phyloP scores from a whole-genome alignment of 2,113 vertebrate species.

The Delphinus delphis region DNA sequence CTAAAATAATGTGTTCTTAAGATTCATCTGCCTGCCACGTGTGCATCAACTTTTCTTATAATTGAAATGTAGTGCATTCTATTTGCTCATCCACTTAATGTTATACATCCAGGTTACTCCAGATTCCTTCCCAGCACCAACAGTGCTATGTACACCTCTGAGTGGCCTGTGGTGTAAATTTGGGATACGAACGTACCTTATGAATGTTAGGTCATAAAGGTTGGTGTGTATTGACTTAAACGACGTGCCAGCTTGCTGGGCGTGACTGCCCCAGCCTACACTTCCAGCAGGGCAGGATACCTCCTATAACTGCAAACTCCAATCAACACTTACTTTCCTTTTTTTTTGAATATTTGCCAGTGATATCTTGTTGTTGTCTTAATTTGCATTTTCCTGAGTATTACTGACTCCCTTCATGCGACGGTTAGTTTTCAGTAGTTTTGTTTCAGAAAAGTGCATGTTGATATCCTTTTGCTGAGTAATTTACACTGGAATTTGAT shows the following conservation, averaged over 20 bases:
- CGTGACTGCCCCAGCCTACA: accelerated
- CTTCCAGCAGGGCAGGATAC: neutral
- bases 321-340: neutral
- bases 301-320: neutral
- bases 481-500: neutral
- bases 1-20: neutral
- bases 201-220: neutral
- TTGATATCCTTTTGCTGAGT: neutral
- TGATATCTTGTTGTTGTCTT: neutral
- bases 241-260: too few relatives aligned
- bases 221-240: neutral
- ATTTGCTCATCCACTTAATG: neutral
- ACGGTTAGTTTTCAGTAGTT: neutral
- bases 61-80: neutral
- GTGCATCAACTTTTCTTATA: neutral
- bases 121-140: neutral
- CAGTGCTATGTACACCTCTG: neutral
- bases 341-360: neutral
- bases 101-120: neutral
- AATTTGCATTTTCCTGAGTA: neutral
- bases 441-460: neutral
- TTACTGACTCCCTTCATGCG: neutral
- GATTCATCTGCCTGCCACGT: neutral
- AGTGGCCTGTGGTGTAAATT: neutral
- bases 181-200: too few relatives aligned